Conservation (phyloP, 2,888 invertebrate species). For the Thysanoteuthis rhombus region DNA sequence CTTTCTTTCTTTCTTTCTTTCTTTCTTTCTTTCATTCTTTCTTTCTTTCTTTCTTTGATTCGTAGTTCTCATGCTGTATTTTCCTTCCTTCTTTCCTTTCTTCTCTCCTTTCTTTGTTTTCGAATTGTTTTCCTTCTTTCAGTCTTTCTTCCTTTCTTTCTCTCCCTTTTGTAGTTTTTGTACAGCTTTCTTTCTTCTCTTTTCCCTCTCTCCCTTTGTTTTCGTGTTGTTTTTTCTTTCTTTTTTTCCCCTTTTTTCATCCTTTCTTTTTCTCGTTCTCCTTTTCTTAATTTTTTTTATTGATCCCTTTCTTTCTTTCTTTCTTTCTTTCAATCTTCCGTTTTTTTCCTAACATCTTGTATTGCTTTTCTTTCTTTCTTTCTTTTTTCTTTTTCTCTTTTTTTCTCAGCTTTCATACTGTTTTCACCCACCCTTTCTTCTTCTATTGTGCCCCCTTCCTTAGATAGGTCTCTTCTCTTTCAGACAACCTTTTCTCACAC, state of each 20-base stretch:
- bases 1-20: background rate
- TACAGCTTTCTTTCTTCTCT: background rate
- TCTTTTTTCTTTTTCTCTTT: background rate
- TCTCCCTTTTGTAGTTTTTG: background rate
- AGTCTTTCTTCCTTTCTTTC: background rate
- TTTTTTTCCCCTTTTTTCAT: background rate
- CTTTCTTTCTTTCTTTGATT: too few species aligned
- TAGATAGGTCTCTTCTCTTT: too few species aligned
- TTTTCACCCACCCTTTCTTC: too few species aligned
- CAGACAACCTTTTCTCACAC: too few species aligned
- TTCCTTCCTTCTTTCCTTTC: background rate
- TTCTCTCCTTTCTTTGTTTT: too few species aligned
- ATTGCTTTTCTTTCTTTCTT: background rate
- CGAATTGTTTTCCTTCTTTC: background rate
- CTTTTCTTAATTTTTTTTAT: too few species aligned
- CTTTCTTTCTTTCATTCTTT: background rate
- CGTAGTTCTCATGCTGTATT: too few species aligned
- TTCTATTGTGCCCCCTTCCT: too few species aligned
- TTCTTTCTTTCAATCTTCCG: background rate
- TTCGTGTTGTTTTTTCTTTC: background rate
- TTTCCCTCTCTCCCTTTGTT: background rate
- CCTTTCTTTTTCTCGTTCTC: background rate
- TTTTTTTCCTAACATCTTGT: background rate
- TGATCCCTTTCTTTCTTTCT: background rate
- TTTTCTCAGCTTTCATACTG: background rate